phyloP scores from a whole-genome alignment of 2,888 invertebrate genomes.

The Diarsia dahlii region DNA sequence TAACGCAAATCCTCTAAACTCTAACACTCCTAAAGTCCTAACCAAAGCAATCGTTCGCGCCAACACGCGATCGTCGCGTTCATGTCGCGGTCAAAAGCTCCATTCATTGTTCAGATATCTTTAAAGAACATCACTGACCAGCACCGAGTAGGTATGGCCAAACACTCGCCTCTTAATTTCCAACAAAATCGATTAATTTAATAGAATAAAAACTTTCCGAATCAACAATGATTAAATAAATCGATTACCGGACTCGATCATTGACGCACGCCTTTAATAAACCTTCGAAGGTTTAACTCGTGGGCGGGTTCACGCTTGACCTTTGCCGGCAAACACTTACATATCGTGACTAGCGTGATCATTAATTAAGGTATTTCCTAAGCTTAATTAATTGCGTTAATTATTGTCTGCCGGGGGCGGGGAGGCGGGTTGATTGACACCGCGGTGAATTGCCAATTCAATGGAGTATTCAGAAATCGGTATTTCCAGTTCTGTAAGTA shows the following conservation, averaged over 20 bases:
- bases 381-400: constrained; percentile 83
- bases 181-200: constrained; percentile 50
- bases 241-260: constrained; percentile 59
- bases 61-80: neutral
- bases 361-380: constrained; percentile 79
- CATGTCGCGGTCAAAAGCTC: neutral
- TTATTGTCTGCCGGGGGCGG: constrained; percentile 73
- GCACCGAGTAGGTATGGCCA: constrained; percentile 2
- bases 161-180: constrained; percentile 16
- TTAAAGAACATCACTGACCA: neutral
- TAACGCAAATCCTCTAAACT: neutral
- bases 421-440: constrained; percentile 70
- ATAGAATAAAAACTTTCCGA: constrained; percentile 44
- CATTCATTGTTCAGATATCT: neutral
- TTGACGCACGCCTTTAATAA: constrained; percentile 58
- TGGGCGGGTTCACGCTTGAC: constrained; percentile 74
- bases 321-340: constrained; percentile 76
- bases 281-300: constrained; percentile 60
- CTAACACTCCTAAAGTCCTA: neutral
- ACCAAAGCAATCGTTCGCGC: neutral
- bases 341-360: constrained; percentile 77
- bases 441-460: constrained; percentile 64
- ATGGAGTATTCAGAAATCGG: constrained; percentile 51
- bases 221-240: constrained; percentile 58
- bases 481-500: constrained; percentile 53